Conservation (phyloP, 2,888 invertebrate genomes). For the Lithophane semibrunnea region DNA sequence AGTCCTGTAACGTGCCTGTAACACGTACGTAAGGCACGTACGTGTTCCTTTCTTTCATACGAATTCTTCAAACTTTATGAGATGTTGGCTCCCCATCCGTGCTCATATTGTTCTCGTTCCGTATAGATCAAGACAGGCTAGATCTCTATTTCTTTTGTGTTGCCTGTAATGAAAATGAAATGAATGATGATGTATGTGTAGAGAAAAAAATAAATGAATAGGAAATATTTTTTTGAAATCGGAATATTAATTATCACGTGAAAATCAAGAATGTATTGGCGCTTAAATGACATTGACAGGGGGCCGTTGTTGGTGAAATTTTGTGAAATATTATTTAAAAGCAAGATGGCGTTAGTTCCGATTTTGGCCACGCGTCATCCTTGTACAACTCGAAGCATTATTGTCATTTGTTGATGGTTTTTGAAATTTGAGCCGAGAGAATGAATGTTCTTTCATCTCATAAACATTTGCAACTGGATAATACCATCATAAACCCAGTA, state of each 20-base stretch:
- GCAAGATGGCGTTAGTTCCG: background rate
- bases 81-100: conserved; percentile 32
- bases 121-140: too few relatives aligned
- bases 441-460: background rate
- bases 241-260: background rate
- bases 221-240: background rate
- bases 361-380: background rate
- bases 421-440: background rate
- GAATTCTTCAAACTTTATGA: conserved; percentile 35
- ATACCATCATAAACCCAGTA: conserved; percentile 24
- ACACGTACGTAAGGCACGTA: conserved; percentile 15
- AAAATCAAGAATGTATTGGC: background rate
- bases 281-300: too few relatives aligned
- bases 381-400: too few relatives aligned
- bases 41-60: conserved; percentile 24
- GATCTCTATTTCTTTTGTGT: conserved; percentile 44
- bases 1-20: conserved; percentile 14
- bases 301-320: background rate
- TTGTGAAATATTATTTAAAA: background rate
- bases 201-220: conserved; percentile 11
- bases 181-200: background rate
- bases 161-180: conserved; percentile 17
- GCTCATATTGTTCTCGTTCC: conserved; percentile 45
- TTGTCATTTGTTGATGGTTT: background rate
- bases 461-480: background rate